Base-by-base conservation (phyloP, 2,888 invertebrate species). In the Brachyopa scutellaris region DNA sequence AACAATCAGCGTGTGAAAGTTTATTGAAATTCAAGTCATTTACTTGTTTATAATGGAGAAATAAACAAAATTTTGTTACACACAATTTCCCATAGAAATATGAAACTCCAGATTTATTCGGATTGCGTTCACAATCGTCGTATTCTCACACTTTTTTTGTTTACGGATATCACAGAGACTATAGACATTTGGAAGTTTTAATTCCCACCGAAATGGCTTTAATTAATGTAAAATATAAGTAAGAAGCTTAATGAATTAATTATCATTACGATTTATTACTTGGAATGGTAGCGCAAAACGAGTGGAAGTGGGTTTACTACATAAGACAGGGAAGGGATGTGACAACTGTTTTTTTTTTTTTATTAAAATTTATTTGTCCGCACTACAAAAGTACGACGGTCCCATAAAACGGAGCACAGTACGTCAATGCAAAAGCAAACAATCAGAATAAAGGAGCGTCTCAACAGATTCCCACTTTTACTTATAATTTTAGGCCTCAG, bases 121-220 rank as follows among this genome's bases (percentile, higher is more conserved):
- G n/a, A 53, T 51, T 38, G 66, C 8, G 9, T 8, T 15, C 17
- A 29, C 17, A 42, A 29, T 26, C 17, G 13, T 15, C 29, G n/a
- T 1, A 21, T 45, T 55, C 67, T 36, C 67, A 45, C 42, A 67
- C n/a, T 21, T 11, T 33, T 15, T n/a, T 74, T 67, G 21, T 47
- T 57, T 66, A 40, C 47, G 13, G n/a, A n/a, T n/a, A n/a, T n/a
- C n/a, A n/a, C n/a, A n/a, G n/a, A n/a, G n/a, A n/a, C n/a, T 38
- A 13, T 49, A 23, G 9, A 7, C 11, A 57, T 13, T 51, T n/a
- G 33, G 47, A 26, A 8, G 13, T 29, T 26, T 36, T 33, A 29
- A 57, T 72, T 64, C 59, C 36, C 78, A 78, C 64, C 38, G 33
- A 66, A 78, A 59, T 64, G 8, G 19, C n/a, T 51, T 59, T 51